Evolutionary conservation across 30 jellyfish, hydroid and myxozoan species (phyloP).

Genomic region (Morbakka virulenta): DNA sequence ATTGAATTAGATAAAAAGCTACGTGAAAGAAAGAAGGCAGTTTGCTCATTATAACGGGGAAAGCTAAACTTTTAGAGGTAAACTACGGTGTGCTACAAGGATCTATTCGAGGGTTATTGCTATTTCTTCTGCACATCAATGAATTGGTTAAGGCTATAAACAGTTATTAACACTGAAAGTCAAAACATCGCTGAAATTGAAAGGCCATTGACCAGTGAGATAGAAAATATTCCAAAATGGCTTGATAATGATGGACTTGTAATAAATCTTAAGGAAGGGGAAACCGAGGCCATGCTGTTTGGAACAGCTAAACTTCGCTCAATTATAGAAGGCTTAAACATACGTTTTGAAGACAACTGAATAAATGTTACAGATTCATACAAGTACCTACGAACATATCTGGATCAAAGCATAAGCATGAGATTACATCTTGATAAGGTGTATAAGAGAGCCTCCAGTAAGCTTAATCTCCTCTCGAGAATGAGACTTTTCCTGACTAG

Average conservation of each 20-base stretch:
- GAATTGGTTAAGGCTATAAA: neutral
- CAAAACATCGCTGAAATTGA: slow-evolving; percentile 50
- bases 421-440: neutral
- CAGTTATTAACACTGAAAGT: too few species aligned
- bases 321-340: neutral
- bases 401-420: neutral
- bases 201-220: slow-evolving; percentile 51
- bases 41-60: slow-evolving; percentile 27
- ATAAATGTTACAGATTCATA: neutral
- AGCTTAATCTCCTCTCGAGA: neutral
- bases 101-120: slow-evolving; percentile 47
- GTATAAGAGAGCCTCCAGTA: neutral
- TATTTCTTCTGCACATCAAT: slow-evolving; percentile 27
- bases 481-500: neutral
- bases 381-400: neutral
- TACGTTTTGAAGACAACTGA: neutral
- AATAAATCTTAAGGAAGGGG: slow-evolving; percentile 16
- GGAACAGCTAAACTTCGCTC: slow-evolving; percentile 39
- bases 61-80: slow-evolving; percentile 21
- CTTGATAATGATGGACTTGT: slow-evolving; percentile 38
- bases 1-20: slow-evolving; percentile 26
- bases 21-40: slow-evolving; percentile 16
- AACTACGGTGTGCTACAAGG: slow-evolving; percentile 46
- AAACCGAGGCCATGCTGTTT: slow-evolving; percentile 35
- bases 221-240: slow-evolving; percentile 45